Base-by-base conservation (phyloP, 2,797 vertebrate genomes). In the Crenichthys baileyi region DNA sequence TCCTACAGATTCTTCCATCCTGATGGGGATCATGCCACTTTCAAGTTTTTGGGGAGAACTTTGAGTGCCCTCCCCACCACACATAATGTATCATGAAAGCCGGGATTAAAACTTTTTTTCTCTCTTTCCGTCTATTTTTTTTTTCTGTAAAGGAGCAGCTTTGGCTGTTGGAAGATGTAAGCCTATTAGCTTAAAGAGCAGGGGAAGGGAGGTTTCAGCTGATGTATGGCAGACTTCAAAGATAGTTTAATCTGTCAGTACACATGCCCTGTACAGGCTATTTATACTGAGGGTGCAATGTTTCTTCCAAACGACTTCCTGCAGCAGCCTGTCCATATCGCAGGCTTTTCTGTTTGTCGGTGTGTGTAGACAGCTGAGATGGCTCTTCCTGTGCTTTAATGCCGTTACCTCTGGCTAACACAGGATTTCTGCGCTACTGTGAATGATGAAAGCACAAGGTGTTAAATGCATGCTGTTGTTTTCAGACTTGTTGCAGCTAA, bases 101-200 rank as follows among this genome's bases (percentile, higher is more conserved):
- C 7, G 60, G 94, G 95, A 96, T 96, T 95, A 96, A 91, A 94
- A 88, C 72, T 67, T 85, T 80, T 80, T 82, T 81, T 75, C 74
- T 73, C 71, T 83, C 78, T 70, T 79, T 61, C 78, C 61, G 20
- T 73, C 65, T 78, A 78, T 75, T 44, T 82, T 83, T 83, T 75
- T 4, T 53, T 85, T 80, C 78, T 70, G 80, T 85, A 72, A 90
- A 93, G 90, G 85, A 94, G 89, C 90, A 87, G 93, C 93, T 94
- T 93, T 94, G 91, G 92, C 89, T 93, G 94, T 90, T 90, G 91
- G 91, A 93, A 94, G 95, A 95, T 95, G 95, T 96, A 95, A 95
- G 95, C 96, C 94, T 95, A 95, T 95, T 96, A 96, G 94, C 93
- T 94, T 94, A 93, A 94, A 94, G 93, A 95, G 91, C 91, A 92